phyloP scores from a whole-genome alignment of 2,113 vertebrate species.

The Thunnus thynnus region DNA sequence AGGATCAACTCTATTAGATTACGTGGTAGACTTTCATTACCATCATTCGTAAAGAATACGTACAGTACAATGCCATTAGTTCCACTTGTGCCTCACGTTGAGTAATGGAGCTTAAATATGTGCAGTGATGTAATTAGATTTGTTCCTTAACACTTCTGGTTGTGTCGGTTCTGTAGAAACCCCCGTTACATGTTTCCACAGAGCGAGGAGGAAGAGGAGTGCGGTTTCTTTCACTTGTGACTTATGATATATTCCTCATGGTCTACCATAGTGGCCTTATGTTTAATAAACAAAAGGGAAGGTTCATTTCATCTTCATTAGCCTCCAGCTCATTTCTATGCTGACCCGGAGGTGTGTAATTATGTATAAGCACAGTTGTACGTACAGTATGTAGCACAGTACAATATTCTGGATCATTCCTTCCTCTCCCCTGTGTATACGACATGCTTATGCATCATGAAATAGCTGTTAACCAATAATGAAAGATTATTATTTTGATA shows the following conservation, averaged over 20 bases:
- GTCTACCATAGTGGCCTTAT: conserved; percentile 87
- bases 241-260: conserved; percentile 66
- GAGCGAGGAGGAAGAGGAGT: conserved; percentile 34
- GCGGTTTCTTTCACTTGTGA: conserved; percentile 53
- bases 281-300: conserved; percentile 78
- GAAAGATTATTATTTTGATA: conserved; percentile 75
- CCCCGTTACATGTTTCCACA: conserved; percentile 46
- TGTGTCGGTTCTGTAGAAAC: conserved; percentile 59
- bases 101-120: conserved; percentile 71
- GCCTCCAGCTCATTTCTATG: conserved; percentile 49
- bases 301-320: conserved; percentile 58
- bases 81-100: conserved; percentile 78
- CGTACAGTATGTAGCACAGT: conserved; percentile 79
- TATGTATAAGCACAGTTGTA: conserved; percentile 75
- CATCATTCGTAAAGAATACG: conserved; percentile 38
- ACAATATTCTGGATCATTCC: conserved; percentile 49
- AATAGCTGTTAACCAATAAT: conserved; percentile 46
- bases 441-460: conserved; percentile 41
- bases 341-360: conserved; percentile 64
- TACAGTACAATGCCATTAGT: conserved; percentile 55
- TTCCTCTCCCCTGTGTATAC: conserved; percentile 41
- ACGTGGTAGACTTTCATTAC: conserved; percentile 58
- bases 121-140: conserved; percentile 68
- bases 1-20: conserved; percentile 76
- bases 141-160: conserved; percentile 51